A percentile compares a stretch with the other conserved stretches of the same genome.
Conservation (phyloP, 2,888 invertebrate species). For the Pachydiplax longipennis region DNA sequence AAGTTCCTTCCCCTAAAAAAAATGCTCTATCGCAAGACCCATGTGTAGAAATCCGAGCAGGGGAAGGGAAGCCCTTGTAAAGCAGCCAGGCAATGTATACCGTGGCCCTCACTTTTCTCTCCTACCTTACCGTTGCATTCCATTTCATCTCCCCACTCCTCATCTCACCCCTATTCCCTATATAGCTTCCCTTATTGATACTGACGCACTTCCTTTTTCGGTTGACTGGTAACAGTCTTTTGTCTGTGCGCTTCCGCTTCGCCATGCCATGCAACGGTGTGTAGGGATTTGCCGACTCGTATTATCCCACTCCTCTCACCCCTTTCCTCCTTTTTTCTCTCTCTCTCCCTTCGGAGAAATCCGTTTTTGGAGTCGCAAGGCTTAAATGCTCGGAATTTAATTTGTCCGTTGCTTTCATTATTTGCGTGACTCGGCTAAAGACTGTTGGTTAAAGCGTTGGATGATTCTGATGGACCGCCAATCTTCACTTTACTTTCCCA, state of each 20-base stretch:
- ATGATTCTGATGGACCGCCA: too few relatives aligned
- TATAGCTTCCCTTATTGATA: background rate
- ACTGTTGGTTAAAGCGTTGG: too few relatives aligned
- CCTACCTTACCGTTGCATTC: background rate
- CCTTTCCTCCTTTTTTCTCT: background rate
- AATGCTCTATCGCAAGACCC: background rate
- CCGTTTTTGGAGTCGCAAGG: background rate
- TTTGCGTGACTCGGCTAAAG: background rate
- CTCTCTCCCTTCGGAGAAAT: background rate
- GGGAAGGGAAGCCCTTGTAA: background rate
- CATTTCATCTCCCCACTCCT: background rate
- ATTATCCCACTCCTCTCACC: background rate
- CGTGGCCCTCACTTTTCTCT: background rate
- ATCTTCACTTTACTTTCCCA: too few relatives aligned
- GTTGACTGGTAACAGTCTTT: background rate
- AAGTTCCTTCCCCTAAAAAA: background rate
- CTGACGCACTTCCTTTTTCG: background rate
- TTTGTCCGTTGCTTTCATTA: background rate
- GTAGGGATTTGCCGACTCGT: background rate
- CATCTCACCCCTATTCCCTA: background rate
- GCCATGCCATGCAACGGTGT: background rate
- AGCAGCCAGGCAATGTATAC: background rate
- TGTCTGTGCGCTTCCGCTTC: background rate
- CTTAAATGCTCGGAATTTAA: background rate
- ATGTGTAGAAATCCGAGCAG: background rate